A percentile compares a stretch with the other conserved stretches of the same genome.
Conservation (phyloP, 2,797 vertebrate genomes). For the Diglossa cyanea region DNA sequence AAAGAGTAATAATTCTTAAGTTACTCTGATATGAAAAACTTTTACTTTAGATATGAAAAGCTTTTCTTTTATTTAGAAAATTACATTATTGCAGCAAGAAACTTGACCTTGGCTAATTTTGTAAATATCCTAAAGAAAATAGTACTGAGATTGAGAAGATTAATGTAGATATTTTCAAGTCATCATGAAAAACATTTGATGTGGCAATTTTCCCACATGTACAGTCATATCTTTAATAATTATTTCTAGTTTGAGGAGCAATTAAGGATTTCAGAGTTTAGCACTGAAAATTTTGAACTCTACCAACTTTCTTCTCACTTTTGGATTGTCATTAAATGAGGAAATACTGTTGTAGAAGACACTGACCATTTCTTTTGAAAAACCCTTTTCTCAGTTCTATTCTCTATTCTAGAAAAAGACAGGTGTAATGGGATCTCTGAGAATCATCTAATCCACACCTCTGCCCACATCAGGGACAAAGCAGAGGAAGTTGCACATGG, state of each 20-base stretch:
- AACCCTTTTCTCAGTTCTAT: background rate
- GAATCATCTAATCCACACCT: background rate
- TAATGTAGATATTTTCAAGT: background rate
- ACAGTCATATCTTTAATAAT: background rate
- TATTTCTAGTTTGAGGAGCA: background rate
- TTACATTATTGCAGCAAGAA: background rate
- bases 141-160: background rate
- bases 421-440: background rate
- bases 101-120: background rate
- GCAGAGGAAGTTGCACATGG: background rate
- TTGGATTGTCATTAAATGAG: background rate
- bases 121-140: background rate
- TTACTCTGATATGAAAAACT: background rate
- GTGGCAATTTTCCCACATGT: background rate
- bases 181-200: background rate
- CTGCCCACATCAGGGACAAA: background rate
- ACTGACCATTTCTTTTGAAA: background rate
- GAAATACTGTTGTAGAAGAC: background rate
- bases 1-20: background rate
- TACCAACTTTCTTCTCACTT: background rate
- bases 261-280: background rate
- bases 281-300: background rate
- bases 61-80: background rate
- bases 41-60: background rate
- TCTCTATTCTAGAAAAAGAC: background rate